Evolutionary conservation across 2,888 invertebrate genomes (phyloP).

Genomic region (Arctia plantaginis): DNA sequence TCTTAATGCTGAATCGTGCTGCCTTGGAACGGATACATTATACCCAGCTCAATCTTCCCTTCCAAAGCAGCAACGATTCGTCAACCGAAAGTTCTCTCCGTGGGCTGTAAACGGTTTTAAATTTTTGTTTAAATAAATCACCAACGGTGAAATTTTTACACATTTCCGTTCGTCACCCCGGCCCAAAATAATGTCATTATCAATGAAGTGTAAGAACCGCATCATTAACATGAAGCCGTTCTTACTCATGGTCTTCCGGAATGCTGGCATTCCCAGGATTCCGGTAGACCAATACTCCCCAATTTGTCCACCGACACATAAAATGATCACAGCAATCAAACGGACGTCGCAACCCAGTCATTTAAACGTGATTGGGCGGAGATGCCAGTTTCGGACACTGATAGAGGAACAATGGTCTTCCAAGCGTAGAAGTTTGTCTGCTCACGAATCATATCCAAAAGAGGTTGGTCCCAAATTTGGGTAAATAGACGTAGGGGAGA

Average conservation of each 20-base stretch:
- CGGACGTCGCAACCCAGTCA: neutral
- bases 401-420: neutral
- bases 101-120: too few relatives aligned
- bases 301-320: too few relatives aligned
- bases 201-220: neutral
- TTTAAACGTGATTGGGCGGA: neutral
- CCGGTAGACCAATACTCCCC: constrained; percentile 1
- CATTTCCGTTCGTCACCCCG: neutral
- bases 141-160: too few relatives aligned
- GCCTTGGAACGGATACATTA: too few relatives aligned
- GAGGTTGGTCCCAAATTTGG: constrained; percentile 10
- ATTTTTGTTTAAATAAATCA: too few relatives aligned
- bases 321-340: neutral
- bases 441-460: neutral
- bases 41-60: too few relatives aligned
- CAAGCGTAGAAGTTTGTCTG: neutral
- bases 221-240: neutral
- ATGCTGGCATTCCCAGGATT: constrained; percentile 9
- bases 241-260: neutral
- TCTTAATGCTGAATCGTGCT: too few relatives aligned
- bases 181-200: constrained; percentile 3
- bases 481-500: neutral
- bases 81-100: too few relatives aligned
- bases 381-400: neutral
- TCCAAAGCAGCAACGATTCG: too few relatives aligned